Percentiles rank a stretch among this genome's conserved stretches.
These are phyloP conservation scores for Micromussa lordhowensis DNA, from an alignment of 92 coral and sea anemone genomes.

Conservation along the genomic window DNA sequence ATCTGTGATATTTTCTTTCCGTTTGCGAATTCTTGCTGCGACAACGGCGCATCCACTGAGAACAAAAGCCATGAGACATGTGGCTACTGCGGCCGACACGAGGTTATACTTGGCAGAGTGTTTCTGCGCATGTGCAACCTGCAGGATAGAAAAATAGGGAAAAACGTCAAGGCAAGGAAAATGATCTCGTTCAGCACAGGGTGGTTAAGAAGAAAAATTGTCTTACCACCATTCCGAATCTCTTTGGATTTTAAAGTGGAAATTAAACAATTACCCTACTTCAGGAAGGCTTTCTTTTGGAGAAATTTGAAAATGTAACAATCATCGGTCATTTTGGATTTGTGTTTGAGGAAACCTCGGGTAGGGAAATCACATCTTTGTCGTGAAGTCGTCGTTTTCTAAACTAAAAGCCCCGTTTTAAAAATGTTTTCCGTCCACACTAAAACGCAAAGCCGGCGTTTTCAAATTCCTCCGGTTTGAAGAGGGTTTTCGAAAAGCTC, in stretches of 20 bases:
- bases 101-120: constrained; percentile 66
- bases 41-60: constrained; percentile 84
- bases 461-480: no score
- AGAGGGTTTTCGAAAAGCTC: no score
- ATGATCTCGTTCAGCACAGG: not conserved
- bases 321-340: no score
- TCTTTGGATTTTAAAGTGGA: not conserved
- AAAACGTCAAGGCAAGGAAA: not conserved
- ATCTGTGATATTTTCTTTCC: constrained; percentile 50
- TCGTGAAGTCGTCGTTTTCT: no score
- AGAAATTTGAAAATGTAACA: no score
- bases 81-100: constrained; percentile 85
- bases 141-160: not conserved
- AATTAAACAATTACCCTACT: not conserved
- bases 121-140: constrained; percentile 27
- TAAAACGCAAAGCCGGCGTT: no score
- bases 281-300: not conserved
- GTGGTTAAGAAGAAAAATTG: not conserved
- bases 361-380: no score
- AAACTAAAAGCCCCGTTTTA: no score
- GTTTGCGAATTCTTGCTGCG: constrained; percentile 78
- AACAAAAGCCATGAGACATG: constrained; percentile 85
- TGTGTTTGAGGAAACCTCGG: no score
- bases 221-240: not conserved
- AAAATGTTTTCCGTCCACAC: no score